Percentiles rank a stretch among this genome's conserved stretches.
These are phyloP conservation scores for Lithophane semibrunnea DNA, from an alignment of 2,888 invertebrate genomes.

Conservation along the genomic window DNA sequence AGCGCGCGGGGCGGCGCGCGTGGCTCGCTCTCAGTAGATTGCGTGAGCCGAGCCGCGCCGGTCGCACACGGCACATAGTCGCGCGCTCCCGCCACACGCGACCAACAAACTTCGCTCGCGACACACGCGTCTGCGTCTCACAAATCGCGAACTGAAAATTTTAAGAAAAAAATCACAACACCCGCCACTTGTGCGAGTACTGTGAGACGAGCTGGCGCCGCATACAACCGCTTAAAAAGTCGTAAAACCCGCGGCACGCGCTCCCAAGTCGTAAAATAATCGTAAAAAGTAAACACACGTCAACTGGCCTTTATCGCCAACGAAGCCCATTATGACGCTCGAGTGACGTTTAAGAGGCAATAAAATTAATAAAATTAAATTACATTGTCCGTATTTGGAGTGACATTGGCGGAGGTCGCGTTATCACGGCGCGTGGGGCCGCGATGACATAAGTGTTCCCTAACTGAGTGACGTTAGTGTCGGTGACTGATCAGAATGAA, in stretches of 20 bases:
- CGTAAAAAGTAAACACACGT: constrained; percentile 91
- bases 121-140: constrained; percentile 78
- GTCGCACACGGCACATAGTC: constrained; percentile 83
- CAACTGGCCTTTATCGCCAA: constrained; percentile 89
- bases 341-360: constrained; percentile 90
- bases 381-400: constrained; percentile 85
- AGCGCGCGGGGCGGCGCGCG: constrained; percentile 91
- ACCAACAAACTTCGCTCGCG: constrained; percentile 87
- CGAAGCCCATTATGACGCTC: constrained; percentile 90
- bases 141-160: constrained; percentile 69
- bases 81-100: constrained; percentile 84
- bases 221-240: constrained; percentile 87
- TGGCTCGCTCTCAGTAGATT: constrained; percentile 91
- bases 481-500: constrained; percentile 93
- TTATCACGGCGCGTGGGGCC: constrained; percentile 87
- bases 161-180: constrained; percentile 71
- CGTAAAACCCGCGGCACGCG: constrained; percentile 90
- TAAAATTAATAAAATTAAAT: constrained; percentile 90
- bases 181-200: constrained; percentile 62
- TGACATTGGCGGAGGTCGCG: constrained; percentile 89
- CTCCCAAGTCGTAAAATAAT: constrained; percentile 89
- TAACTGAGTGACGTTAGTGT: constrained; percentile 86
- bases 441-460: constrained; percentile 89
- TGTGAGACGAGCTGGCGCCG: constrained; percentile 81
- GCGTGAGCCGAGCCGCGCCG: constrained; percentile 92